These are phyloP conservation scores for Nestor notabilis DNA, from an alignment of 2,113 vertebrate species.

Conservation along the genomic window DNA sequence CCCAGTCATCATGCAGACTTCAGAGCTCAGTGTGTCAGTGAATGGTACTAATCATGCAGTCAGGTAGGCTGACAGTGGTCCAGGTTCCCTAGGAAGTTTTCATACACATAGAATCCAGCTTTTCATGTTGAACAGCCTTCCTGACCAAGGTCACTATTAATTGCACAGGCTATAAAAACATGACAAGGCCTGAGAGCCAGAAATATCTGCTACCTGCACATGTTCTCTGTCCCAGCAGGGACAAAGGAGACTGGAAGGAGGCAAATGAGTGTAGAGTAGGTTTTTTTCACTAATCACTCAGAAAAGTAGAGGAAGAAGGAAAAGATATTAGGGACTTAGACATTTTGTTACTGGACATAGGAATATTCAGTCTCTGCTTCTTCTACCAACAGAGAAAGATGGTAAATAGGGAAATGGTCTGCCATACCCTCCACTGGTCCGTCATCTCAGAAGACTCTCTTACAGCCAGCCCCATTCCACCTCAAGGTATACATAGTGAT, in stretches of 20 bases:
- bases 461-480: background rate
- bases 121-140: background rate
- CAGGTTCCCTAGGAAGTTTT: background rate
- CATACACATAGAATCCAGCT: background rate
- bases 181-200: accelerated
- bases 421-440: background rate
- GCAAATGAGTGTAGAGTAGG: background rate
- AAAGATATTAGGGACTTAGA: background rate
- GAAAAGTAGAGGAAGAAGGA: background rate
- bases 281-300: background rate
- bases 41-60: background rate
- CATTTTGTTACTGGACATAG: background rate
- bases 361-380: background rate
- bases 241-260: background rate
- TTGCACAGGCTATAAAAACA: background rate
- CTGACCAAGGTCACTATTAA: background rate
- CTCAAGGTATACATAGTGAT: accelerated
- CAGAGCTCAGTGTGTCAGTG: background rate
- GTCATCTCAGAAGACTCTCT: background rate
- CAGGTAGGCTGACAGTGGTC: background rate
- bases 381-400: background rate
- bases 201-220: background rate
- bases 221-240: background rate
- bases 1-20: background rate
- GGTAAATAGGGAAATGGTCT: background rate